phyloP scores from a whole-genome alignment of 2,797 vertebrate species.

The Oreochromis mossambicus region DNA sequence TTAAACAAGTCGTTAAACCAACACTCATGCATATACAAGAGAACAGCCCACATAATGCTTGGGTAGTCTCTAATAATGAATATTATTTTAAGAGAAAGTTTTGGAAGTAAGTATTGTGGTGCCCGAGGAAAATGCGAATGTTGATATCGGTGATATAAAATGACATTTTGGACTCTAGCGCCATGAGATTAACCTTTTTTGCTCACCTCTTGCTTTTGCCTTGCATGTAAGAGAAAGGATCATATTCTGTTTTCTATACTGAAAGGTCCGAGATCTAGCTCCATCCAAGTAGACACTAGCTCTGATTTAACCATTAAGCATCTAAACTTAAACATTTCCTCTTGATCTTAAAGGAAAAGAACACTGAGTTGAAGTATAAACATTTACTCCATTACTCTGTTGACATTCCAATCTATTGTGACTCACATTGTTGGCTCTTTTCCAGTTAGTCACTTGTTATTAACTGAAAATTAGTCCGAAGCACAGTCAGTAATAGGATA shows the following conservation, averaged over 20 bases:
- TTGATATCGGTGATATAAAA: conserved; percentile 54
- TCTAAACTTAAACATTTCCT: conserved; percentile 1
- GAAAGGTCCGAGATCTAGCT: not conserved
- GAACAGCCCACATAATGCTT: conserved; percentile 14
- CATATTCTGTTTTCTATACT: not conserved
- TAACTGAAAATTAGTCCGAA: conserved; percentile 23
- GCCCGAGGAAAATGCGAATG: conserved; percentile 42
- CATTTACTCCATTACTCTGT: conserved; percentile 31
- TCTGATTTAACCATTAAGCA: conserved; percentile 22
- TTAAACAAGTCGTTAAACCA: not conserved
- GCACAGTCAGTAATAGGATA: conserved; percentile 15
- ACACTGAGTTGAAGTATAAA: conserved; percentile 25
- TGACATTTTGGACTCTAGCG: conserved; percentile 16
- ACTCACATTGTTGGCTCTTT: conserved; percentile 23
- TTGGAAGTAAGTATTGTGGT: conserved; percentile 28
- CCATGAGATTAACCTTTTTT: not conserved
- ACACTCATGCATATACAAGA: conserved; percentile 1
- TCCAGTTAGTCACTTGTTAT: conserved; percentile 32
- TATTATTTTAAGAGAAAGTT: conserved; percentile 45
- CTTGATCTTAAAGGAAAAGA: conserved; percentile 21
- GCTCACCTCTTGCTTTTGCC: not conserved
- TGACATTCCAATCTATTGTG: conserved; percentile 40
- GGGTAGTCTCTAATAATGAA: conserved; percentile 46
- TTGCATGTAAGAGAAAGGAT: not conserved
- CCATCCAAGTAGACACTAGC: not conserved